Evolutionary conservation across 2,113 vertebrate species (phyloP).

Genomic region (Pheucticus melanocephalus): DNA sequence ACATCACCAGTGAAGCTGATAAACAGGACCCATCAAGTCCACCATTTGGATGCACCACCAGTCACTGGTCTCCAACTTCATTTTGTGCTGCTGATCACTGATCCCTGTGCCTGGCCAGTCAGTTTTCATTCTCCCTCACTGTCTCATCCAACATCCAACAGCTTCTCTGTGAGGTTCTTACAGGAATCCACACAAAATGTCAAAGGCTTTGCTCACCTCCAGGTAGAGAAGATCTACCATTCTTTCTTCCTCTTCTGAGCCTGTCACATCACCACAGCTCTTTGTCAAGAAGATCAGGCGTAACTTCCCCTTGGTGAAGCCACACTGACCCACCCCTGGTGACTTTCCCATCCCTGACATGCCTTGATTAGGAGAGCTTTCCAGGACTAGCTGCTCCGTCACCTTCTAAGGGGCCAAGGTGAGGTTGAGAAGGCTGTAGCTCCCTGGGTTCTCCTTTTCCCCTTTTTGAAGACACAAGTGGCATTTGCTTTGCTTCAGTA

Average conservation of each 20-base stretch:
- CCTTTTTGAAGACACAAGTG: background rate
- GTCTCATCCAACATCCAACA: background rate
- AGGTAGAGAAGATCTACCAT: background rate
- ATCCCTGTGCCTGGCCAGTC: background rate
- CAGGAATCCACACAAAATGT: background rate
- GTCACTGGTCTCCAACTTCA: background rate
- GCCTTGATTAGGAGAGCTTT: background rate
- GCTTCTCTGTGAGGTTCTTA: background rate
- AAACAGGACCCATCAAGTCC: background rate
- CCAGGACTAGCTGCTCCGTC: background rate
- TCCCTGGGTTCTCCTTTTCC: background rate
- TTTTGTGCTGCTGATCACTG: background rate
- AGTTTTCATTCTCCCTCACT: background rate
- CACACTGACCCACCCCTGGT: background rate
- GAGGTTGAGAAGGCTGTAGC: background rate
- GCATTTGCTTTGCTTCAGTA: background rate
- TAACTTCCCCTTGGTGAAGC: background rate
- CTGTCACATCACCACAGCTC: background rate
- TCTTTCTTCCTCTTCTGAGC: background rate
- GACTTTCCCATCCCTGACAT: background rate
- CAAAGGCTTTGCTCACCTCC: background rate
- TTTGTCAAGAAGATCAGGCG: background rate
- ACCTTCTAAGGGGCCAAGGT: background rate
- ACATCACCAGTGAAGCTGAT: no score
- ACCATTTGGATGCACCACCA: background rate